Evolutionary conservation across 1,140 invertebrate genomes (phyloP), one percentile per base, ranked within the genome.

Genomic region (Amphibalanus amphitrite): DNA sequence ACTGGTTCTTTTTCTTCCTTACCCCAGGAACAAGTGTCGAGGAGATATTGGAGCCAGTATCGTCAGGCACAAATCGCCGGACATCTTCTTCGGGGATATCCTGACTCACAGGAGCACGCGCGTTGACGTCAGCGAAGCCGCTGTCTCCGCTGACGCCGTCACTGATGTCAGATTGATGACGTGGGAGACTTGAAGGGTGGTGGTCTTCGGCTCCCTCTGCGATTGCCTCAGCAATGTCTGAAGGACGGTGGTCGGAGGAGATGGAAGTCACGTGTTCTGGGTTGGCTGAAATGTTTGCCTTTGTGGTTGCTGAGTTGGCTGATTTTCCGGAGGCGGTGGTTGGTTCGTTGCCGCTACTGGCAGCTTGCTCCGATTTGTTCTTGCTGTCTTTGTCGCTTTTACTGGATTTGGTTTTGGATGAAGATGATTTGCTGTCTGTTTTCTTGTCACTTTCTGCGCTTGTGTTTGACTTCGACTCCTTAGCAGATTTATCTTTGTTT

Each of bases 1-100:
- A 86, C 69, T 90, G 87, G 76, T 90, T 78, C 84, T 75, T 85
- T 79, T 76, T 86, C 81, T 23, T 79, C 72, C 29, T 85, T 80
- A 72, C 84, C 75, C 72, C 81, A 47, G 83, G 79, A 72, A 29
- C 72, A 70, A 30, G 71, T 64, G 38, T 75, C 71, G 65, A 74
- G 70, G 68, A 74, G n/a, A 28, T 72, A 47, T n/a, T 67, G 23
- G 65, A 67, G 47, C 20, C 47, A 20, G 10, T 23, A 20, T 59
- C 47, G 47, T 59, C 47, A 1, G 13, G 13, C 10, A 23, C 47
- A 20, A 8, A 8, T 4, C 33, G 33, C 4, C 33, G 33, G 17
- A 20, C 47, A 20, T 13, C 47, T 13, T 20, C 47, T 13, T 8
- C 47, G 47, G 13, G 1, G 10, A 20, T 8, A 23, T 23, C 13